These are phyloP conservation scores for Lepidurus apus DNA, from an alignment of 1,140 invertebrate species.

Conservation along the genomic window DNA sequence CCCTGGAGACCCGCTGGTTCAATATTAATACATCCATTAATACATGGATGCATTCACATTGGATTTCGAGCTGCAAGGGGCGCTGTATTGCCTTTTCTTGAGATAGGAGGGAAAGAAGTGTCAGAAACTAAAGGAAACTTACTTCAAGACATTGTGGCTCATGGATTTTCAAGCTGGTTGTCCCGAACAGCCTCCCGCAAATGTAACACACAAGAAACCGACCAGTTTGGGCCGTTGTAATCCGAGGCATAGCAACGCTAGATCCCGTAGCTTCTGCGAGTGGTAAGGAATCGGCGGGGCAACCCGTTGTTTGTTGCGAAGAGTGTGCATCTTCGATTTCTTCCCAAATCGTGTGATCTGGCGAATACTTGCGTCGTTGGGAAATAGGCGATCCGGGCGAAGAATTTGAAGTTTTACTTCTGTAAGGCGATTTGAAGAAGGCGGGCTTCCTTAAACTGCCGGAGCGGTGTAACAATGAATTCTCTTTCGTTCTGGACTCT, in stretches of 20 bases:
- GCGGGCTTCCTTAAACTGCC: neutral
- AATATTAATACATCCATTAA: no score
- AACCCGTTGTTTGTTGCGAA: neutral
- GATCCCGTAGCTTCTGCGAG: neutral
- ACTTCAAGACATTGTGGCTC: slow-evolving; percentile 46
- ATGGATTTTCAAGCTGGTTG: slow-evolving; percentile 42
- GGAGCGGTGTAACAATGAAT: neutral
- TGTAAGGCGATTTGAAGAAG: neutral
- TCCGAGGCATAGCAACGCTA: neutral
- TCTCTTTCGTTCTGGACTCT: neutral
- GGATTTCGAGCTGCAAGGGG: no score
- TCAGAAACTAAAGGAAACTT: neutral
- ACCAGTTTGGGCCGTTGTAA: slow-evolving; percentile 28
- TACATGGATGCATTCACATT: no score
- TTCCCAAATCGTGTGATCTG: neutral
- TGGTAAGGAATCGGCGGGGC: neutral
- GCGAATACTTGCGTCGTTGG: neutral
- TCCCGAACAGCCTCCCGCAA: slow-evolving; percentile 47
- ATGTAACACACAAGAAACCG: slow-evolving; percentile 46
- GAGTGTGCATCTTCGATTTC: neutral
- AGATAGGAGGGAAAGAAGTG: no score
- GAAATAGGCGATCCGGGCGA: neutral
- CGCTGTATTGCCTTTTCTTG: no score
- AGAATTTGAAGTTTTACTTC: neutral
- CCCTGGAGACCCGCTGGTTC: no score